Evolutionary conservation across 2,888 invertebrate species (phyloP).

Genomic region (Xylota sylvarum): DNA sequence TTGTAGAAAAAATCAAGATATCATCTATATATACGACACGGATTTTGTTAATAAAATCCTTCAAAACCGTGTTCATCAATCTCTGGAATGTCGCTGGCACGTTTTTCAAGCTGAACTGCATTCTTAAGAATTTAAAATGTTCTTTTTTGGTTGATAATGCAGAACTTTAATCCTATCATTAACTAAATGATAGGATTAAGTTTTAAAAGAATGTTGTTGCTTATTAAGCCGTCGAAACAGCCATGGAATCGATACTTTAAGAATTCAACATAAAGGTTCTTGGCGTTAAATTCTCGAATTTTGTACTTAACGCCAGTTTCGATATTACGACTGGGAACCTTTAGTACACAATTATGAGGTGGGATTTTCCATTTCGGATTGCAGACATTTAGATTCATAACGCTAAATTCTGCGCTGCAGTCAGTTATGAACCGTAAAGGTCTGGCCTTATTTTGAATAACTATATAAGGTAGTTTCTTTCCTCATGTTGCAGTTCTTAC

Average conservation of each 20-base stretch:
- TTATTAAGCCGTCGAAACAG: conserved; percentile 21
- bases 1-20: conserved; percentile 27
- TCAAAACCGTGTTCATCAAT: conserved; percentile 2
- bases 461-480: too few relatives aligned
- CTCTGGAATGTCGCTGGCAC: conserved; percentile 27
- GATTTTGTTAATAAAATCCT: conserved; percentile 31
- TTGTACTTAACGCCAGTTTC: conserved; percentile 2
- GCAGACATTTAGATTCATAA: neutral
- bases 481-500: too few relatives aligned
- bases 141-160: conserved; percentile 73
- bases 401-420: neutral
- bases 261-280: conserved; percentile 15
- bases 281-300: conserved; percentile 16
- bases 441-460: too few relatives aligned
- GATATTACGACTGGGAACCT: conserved; percentile 18
- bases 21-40: conserved; percentile 31
- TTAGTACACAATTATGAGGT: too few relatives aligned
- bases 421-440: neutral
- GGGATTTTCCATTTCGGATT: neutral
- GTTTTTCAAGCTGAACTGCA: conserved; percentile 12
- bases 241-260: conserved; percentile 34
- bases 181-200: conserved; percentile 12
- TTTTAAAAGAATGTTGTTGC: conserved; percentile 4
- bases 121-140: conserved; percentile 48
- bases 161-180: neutral